phyloP scores from a whole-genome alignment of 1,140 invertebrate genomes.

The Batillaria attramentaria region DNA sequence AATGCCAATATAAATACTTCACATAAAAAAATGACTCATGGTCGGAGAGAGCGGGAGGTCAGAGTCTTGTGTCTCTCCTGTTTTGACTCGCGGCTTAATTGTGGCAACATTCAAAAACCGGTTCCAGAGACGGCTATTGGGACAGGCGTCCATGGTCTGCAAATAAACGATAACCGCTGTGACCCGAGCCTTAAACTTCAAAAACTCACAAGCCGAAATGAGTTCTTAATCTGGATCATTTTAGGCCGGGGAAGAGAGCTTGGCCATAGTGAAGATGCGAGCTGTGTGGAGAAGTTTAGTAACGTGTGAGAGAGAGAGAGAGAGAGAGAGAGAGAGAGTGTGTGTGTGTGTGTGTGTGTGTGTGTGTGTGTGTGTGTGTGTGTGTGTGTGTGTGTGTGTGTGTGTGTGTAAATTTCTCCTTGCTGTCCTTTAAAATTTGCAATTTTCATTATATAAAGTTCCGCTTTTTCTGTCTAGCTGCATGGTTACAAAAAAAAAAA shows the following conservation, averaged over 20 bases:
- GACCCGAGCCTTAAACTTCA: not conserved
- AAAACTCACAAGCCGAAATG: not conserved
- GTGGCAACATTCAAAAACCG: not conserved
- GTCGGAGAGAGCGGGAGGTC: not conserved
- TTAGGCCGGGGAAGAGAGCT: not conserved
- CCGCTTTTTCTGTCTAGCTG: not conserved
- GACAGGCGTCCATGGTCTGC: too few relatives aligned
- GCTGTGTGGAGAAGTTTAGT: not conserved
- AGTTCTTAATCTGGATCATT: not conserved
- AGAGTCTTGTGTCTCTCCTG: too few relatives aligned
- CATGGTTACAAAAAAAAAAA: not conserved
- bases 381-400: not conserved
- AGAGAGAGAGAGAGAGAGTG: not conserved
- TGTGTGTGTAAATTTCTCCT: not conserved
- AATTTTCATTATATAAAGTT: not conserved
- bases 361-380: not conserved
- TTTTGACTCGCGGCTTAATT: constrained; percentile 12
- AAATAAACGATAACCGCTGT: too few relatives aligned
- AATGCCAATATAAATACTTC: constrained; percentile 14
- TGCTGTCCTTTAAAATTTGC: not conserved
- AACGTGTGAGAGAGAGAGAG: not conserved
- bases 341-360: constrained; percentile 7
- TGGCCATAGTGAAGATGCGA: not conserved
- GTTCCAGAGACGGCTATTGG: not conserved
- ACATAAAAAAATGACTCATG: constrained; percentile 29